These are phyloP conservation scores for Malurus leucopterus DNA, from an alignment of 2,797 vertebrate genomes.

Conservation along the genomic window DNA sequence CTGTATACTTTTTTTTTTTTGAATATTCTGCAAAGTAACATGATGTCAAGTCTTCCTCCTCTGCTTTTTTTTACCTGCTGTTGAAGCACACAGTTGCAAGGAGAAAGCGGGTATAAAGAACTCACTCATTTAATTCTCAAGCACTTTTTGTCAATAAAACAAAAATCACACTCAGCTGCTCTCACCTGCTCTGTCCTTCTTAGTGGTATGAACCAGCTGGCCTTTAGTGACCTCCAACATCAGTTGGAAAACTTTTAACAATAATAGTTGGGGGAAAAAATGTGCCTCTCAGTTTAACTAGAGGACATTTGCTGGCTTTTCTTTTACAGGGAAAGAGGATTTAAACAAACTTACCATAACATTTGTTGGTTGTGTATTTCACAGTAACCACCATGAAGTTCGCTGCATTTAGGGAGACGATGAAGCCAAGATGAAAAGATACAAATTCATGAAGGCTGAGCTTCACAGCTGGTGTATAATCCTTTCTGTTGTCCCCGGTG, in stretches of 20 bases:
- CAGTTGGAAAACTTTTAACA: constrained; percentile 37
- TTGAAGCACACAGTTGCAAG: background rate
- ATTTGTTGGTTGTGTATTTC: constrained; percentile 71
- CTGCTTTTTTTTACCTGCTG: background rate
- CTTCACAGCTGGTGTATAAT: constrained; percentile 78
- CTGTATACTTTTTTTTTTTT: background rate
- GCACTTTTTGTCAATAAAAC: background rate
- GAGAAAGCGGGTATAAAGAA: background rate
- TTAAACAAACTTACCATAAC: constrained; percentile 74
- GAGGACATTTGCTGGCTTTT: constrained; percentile 64
- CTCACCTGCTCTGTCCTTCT: background rate
- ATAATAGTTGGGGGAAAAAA: background rate
- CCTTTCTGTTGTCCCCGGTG: constrained; percentile 75
- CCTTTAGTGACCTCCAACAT: constrained; percentile 44
- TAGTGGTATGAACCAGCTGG: constrained; percentile 44
- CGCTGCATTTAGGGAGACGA: constrained; percentile 63
- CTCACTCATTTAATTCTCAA: background rate
- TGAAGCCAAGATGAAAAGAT: constrained; percentile 71
- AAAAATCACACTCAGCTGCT: background rate
- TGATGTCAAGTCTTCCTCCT: background rate
- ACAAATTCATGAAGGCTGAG: constrained; percentile 75
- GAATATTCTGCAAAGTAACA: background rate
- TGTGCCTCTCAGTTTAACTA: constrained; percentile 38
- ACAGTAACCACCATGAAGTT: constrained; percentile 70
- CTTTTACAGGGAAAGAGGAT: constrained; percentile 65